Evolutionary conservation across 2,113 vertebrate species (phyloP), one percentile per base, ranked within the genome.

Genomic region (Petaurus breviceps): DNA sequence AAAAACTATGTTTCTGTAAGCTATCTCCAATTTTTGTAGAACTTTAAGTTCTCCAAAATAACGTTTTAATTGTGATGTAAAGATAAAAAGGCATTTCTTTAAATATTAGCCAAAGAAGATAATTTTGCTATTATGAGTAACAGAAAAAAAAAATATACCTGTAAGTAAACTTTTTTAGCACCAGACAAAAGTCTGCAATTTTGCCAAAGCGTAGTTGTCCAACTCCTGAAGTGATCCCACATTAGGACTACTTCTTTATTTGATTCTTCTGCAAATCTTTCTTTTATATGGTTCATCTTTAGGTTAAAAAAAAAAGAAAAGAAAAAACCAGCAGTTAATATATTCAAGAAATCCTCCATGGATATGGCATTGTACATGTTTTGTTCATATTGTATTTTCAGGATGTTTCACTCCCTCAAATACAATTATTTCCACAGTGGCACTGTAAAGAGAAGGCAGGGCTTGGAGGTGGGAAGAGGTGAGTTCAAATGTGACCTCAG

Each of bases 141-240:
- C 14, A 37, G 51, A 16, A 49, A 68, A 53, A 51, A 28, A 57
- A 25, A 92, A 61, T 98, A 99, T 98, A 99, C 99, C 99, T 99
- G 99, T 93, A 99, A 98, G 97, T 99, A 99, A 37, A 99, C 99
- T 96, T 99, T 99, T 98, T 99, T 99, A 96, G 99, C 99, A 16
- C 99, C 99, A 0, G 98, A 98, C 91, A 99, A 19, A 99, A 99
- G 98, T 99, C 99, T 0, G 99, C 99, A 77, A 99, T 98, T 95
- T 98, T 98, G 94, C 99, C 99, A 12, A 99, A 99, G 84, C 99
- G 95, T 96, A 99, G 97, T 8, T 99, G 99, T 3, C 99, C 99
- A 31, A 99, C 97, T 4, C 99, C 98, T 0, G 99, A 99, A 0
- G 99, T 99, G 98, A 99, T 98, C 84, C 99, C 99, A 99, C 97